Base-by-base conservation (phyloP, 2,113 vertebrate genomes). In the Pelmatolapia mariae region DNA sequence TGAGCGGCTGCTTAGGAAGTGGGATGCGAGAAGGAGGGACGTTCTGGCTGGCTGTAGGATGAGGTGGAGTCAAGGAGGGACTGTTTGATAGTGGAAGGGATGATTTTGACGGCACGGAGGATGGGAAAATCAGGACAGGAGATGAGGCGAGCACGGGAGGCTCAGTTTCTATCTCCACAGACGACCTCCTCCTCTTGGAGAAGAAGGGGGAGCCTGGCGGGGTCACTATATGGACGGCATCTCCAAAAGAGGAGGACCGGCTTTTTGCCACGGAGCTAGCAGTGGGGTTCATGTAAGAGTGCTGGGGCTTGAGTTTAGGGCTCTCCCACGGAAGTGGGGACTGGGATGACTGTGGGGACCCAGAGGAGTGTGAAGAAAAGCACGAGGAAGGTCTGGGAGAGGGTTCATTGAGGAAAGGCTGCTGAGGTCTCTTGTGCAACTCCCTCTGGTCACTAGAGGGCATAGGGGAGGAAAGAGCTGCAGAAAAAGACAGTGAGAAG, bases 211-310 rank as follows among this genome's bases (percentile, higher is more conserved):
- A 93, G 66, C 16, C 4, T 5, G 85, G 87, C 0, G 89, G 91
- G 5, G 84, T 91, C 1, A 82, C 87, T 29, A 95, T 86, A 80
- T 96, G 97, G 45, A 97, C 84, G 36, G 96, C 97, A 68, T 99
- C 98, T 7, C 97, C 97, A 59, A 97, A 84, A 84, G 98, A 98
- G 80, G 95, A 22, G 7, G 98, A 98, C 43, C 97, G 97, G 86
- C 96, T 97, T 95, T 99, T 99, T 94, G 98, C 97, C 89, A 94
- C 95, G 92, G 97, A 98, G 95, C 97, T 99, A 92, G 98, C 97
- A 6, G 97, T 99, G 54, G 97, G 97, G 89, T 96, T 98, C 98
- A 98, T 99, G 94, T 98, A 98, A 79, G 98, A 98, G 90, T 95
- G 96, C 11, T 38, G 80, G 36, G 94, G 76, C 91, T 89, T 97